These are phyloP conservation scores for Microtus pennsylvanicus DNA, from an alignment of 2,113 vertebrate genomes.

Conservation along the genomic window DNA sequence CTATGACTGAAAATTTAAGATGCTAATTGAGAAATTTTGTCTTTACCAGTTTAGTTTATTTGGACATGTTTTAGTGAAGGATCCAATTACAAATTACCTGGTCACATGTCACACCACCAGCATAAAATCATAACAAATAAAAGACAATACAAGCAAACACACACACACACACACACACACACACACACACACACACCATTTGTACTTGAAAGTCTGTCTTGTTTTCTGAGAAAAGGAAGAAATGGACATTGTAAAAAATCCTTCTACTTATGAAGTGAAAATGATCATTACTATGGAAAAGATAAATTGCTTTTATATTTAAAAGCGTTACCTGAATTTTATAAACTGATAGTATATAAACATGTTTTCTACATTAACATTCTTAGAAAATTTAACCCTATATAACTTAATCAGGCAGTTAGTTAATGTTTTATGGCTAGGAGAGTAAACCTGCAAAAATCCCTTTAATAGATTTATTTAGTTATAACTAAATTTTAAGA, in stretches of 20 bases:
- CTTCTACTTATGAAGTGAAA: background rate
- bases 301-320: background rate
- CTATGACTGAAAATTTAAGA: constrained; percentile 1
- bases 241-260: background rate
- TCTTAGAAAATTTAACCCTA: background rate
- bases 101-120: background rate
- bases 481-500: background rate
- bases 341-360: background rate
- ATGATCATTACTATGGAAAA: background rate
- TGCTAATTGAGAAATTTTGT: constrained; percentile 40
- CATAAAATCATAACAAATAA: background rate
- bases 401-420: background rate
- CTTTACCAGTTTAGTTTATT: constrained; percentile 31
- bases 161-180: too few species aligned
- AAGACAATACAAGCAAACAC: background rate
- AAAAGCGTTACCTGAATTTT: background rate
- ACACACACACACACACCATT: too few species aligned
- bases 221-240: background rate
- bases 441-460: constrained; percentile 6
- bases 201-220: background rate
- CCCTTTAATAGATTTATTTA: background rate
- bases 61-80: background rate
- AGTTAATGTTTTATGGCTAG: background rate
- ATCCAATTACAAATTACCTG: constrained; percentile 39
- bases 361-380: background rate